Base-by-base conservation (phyloP, 1,140 invertebrate genomes). In the Heliconius hermathena region DNA sequence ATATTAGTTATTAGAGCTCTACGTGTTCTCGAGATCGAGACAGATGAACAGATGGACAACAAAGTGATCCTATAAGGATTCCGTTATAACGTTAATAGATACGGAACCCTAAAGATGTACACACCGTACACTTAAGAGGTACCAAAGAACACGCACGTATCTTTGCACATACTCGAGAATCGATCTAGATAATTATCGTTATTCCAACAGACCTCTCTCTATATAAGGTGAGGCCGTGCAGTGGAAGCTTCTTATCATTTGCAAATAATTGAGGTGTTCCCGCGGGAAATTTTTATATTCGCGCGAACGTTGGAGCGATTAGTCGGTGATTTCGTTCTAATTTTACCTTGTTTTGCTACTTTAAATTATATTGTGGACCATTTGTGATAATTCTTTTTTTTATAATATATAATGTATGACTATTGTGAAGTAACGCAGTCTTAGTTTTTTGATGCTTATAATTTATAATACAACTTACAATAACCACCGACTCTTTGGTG, bases 201-300 rank as follows among this genome's bases (percentile, higher is more conserved):
- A 60, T 60, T 60, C 41, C 11, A 13, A 13, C 11, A 46, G 41
- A 46, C 41, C 13, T 46, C 41, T 46, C 41, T 66, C 22, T 66
- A 16, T 66, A 66, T 66, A 66, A 13, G 60, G 60, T 16, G 8
- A 26, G 26, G 22, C 22, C 26, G 22, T 75, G 74, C 74, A 49
- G 74, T 57, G 57, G 79, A 73, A 80, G 74, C 71, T 76, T 80
- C 22, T 71, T 76, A 76, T 80, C 79, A 80, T 76, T 75, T 70
- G 79, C 57, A 73, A 41, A 80, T 76, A 76, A 76, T 80, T 73
- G 74, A 57, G 74, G 54, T 80, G 73, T 52, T 76, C 79, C 79
- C 79, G 79, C 8, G 79, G 79, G 79, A 80, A 80, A 80, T 80
- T 80, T 80, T 80, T 76, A 80, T 73, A 71, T 76, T 29, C 71